A percentile compares a stretch with the other conserved stretches of the same genome.
Conservation (phyloP, 1,140 invertebrate genomes). For the Gryllus bimaculatus region DNA sequence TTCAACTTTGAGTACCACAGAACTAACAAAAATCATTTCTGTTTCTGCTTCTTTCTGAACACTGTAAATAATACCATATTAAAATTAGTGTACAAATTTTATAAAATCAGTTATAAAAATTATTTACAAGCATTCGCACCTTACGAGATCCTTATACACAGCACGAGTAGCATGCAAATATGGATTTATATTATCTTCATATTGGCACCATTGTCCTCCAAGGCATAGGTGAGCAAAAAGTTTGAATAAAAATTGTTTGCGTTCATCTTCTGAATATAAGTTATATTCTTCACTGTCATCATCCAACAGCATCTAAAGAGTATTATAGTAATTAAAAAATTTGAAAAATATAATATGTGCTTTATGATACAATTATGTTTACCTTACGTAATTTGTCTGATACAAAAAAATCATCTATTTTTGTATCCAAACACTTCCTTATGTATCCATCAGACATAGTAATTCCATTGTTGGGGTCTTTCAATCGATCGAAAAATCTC, state of each 20-base stretch:
- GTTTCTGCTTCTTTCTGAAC: constrained; percentile 20
- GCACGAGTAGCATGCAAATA: constrained; percentile 45
- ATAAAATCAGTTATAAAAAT: neutral
- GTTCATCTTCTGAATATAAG: constrained; percentile 39
- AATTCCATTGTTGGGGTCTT: constrained; percentile 13
- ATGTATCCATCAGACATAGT: neutral
- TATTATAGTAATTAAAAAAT: constrained; percentile 7
- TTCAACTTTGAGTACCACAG: constrained; percentile 35
- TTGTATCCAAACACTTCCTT: neutral
- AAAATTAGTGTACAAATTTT: neutral
- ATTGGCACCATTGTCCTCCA: constrained; percentile 51
- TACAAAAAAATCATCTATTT: constrained; percentile 11
- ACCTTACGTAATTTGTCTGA: constrained; percentile 16
- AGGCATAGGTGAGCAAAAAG: constrained; percentile 49
- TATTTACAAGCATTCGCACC: constrained; percentile 31
- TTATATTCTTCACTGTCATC: constrained; percentile 41
- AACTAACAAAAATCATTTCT: constrained; percentile 32
- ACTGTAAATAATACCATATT: neutral
- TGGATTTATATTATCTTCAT: constrained; percentile 46
- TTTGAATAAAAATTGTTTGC: constrained; percentile 47
- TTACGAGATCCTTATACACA: constrained; percentile 52
- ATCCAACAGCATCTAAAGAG: constrained; percentile 41
- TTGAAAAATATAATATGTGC: neutral
- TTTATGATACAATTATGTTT: neutral
- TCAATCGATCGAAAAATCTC: constrained; percentile 3